These are phyloP conservation scores for Lanistes nyassanus DNA, from an alignment of 1,140 invertebrate species.

Conservation along the genomic window DNA sequence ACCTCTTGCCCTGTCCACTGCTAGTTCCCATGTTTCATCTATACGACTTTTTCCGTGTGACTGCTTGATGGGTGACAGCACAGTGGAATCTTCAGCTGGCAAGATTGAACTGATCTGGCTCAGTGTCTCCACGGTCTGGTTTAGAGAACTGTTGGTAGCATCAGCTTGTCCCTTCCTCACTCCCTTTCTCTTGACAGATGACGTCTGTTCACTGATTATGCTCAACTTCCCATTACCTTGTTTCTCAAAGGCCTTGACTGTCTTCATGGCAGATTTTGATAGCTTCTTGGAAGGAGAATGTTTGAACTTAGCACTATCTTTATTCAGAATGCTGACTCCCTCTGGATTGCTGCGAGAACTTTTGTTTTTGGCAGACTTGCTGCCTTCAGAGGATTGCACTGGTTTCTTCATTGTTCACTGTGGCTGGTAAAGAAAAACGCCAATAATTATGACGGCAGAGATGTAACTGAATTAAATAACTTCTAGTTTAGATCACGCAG, in stretches of 20 bases:
- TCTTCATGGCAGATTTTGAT: neutral
- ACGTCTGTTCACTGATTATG: neutral
- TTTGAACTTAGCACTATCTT: slow-evolving; percentile 28
- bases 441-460: no score
- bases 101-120: slow-evolving; percentile 60
- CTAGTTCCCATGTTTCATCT: slow-evolving; percentile 58
- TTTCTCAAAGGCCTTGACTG: neutral
- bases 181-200: slow-evolving; percentile 6
- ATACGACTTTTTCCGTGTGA: slow-evolving; percentile 29
- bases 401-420: no score
- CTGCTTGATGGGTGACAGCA: slow-evolving; percentile 44
- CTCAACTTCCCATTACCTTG: neutral
- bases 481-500: no score
- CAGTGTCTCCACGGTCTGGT: slow-evolving; percentile 52
- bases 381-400: no score
- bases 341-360: slow-evolving; percentile 52
- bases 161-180: neutral
- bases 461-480: no score
- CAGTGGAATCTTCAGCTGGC: slow-evolving; percentile 47
- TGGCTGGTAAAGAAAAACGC: no score
- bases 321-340: slow-evolving; percentile 52
- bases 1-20: slow-evolving; percentile 58
- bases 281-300: slow-evolving; percentile 27
- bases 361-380: slow-evolving; percentile 31
- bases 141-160: slow-evolving; percentile 5